Evolutionary conservation across 2,113 vertebrate genomes (phyloP), one percentile per base, ranked within the genome.

Genomic region (Herpailurus yagouaroundi): DNA sequence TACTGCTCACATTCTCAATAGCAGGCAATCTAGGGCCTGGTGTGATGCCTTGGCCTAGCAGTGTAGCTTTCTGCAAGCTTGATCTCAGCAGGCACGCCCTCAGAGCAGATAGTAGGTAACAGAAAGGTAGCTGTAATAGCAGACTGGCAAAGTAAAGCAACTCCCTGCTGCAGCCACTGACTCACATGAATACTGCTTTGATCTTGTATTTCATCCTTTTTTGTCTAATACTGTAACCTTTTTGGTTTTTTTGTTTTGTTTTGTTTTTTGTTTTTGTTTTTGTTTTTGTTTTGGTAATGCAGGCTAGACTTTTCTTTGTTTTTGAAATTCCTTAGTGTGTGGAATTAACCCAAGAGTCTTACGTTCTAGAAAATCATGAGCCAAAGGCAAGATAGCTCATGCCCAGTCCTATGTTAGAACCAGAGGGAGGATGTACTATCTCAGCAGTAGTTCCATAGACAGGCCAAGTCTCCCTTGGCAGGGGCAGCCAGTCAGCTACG

Each of bases 51-150:
- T 92, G 68, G 50, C n/a, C 80, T 88, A 45, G 48, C 80, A 85
- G 63, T 71, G 2, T 41, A 96, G 80, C 71, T 50, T 8, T 60
- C 95, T 94, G 55, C 45, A 38, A 60, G 83, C 52, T 90, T 66
- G 52, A 91, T 95, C 96, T 92, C 94, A 95, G 95, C 41, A 57
- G 81, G 95, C 48, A 25, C 91, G 80, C n/a, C 69, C 50, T 88
- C 80, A 29, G 31, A 71, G 57, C 41, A 90, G 50, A 88, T 14
- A 82, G 57, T 14, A 48, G 76, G 88, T 52, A 68, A 50, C 41
- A 94, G 29, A 94, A 83, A 89, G n/a, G 16, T 41, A 76, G 60
- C 80, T 79, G 13, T 64, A 45, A 77, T 60, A 64, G 21, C 63
- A 88, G 63, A 96, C 55, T 23, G 29, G 13, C 38, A 64, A 92